Base-by-base conservation (phyloP, 1,140 invertebrate genomes). In the Gonatopus flavifemur region DNA sequence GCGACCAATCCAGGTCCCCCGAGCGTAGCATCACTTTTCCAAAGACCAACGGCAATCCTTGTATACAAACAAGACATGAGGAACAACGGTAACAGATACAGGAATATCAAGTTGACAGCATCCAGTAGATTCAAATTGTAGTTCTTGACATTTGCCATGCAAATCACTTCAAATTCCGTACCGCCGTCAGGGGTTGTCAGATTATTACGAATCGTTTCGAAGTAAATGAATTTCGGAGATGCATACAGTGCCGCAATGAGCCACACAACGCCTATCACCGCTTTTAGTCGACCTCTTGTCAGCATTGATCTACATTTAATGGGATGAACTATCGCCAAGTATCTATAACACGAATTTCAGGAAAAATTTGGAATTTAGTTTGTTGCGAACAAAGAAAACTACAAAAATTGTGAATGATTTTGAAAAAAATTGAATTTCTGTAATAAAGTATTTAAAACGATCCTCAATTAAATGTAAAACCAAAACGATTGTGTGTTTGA, bases 241-340 rank as follows among this genome's bases (percentile, higher is more conserved):
- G 86, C 88, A 72, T 91, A 91, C 0, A 86, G 72, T 0, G 87
- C 88, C 50, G 88, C 88, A 3, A 86, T 80, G 22, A 89, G 75
- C 89, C 89, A 92, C 8, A 91, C 88, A 4, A 83, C 80, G 9
- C 84, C 74, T 39, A 91, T 87, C 24, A 88, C 87, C 57, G 88
- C 84, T 74, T 84, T 80, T 12, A 90, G 72, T 58, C 87, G 77
- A 8, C 77, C 81, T 2, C 86, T 84, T 1, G 88, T 89, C 22
- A 89, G 73, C 54, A 89, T 88, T 58, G 88, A 86, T 57, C 88
- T 88, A 65, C 88, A 89, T 2, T 86, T 86, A 48, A 91, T 89
- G 6, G 89, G 89, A 70, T 91, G 87, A 52, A 90, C 86, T 35
- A 91, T 91, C 41, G 88, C 89, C 52, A 91, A 83, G 62, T 91